A percentile compares a stretch with the other conserved stretches of the same genome.
Conservation (phyloP, 2,797 vertebrate genomes). For the Pelochelys cantorii region DNA sequence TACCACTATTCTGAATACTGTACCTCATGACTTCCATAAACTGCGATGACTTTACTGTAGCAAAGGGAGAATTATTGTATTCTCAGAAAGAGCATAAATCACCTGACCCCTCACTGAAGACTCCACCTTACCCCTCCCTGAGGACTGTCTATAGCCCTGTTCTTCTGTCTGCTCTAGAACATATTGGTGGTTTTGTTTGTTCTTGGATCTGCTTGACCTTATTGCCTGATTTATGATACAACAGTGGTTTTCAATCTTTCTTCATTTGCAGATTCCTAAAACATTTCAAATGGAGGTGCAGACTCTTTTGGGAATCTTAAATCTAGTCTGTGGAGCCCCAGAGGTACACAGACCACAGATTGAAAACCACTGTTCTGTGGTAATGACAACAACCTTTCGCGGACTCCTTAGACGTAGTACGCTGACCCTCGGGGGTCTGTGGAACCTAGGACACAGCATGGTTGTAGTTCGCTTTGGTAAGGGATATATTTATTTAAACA, state of each 20-base stretch:
- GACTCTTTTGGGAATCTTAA: background rate
- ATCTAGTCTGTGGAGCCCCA: background rate
- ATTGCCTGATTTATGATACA: background rate
- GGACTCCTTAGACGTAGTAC: no score
- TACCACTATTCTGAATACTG: background rate
- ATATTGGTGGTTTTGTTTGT: background rate
- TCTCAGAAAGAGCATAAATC: background rate
- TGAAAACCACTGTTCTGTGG: background rate
- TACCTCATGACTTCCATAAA: background rate
- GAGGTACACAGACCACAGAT: no score
- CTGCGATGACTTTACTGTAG: background rate
- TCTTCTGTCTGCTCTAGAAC: background rate
- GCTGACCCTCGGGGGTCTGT: no score
- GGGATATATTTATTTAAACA: no score
- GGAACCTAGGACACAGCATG: background rate
- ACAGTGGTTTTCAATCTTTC: background rate
- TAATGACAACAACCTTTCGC: no score
- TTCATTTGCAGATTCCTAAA: background rate
- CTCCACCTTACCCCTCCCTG: background rate
- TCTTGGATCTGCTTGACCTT: background rate
- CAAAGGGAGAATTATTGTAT: background rate
- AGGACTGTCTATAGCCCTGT: background rate
- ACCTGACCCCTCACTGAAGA: background rate
- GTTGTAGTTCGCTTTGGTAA: background rate
- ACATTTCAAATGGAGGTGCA: background rate